These are phyloP conservation scores for Cyprinodon diabolis DNA, from an alignment of 2,797 vertebrate species.

Conservation along the genomic window DNA sequence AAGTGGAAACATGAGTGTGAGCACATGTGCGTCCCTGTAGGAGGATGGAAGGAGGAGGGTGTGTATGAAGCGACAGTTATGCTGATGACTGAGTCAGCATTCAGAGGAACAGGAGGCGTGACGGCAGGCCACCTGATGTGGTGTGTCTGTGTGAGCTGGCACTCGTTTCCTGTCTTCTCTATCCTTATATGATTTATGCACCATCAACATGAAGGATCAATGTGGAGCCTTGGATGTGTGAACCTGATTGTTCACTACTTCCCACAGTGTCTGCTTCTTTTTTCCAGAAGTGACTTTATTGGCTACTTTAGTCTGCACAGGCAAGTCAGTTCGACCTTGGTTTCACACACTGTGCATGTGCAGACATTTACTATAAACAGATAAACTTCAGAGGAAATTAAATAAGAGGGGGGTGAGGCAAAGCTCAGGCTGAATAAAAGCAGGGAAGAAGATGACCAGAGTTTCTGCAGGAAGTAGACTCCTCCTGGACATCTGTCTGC, in stretches of 20 bases:
- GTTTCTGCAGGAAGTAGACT: too few relatives aligned
- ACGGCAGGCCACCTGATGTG: neutral
- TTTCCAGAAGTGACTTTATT: neutral
- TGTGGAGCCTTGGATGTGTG: slow-evolving; percentile 12
- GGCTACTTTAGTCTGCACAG: neutral
- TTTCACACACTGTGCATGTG: neutral
- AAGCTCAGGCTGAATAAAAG: too few relatives aligned
- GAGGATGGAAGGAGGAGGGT: slow-evolving; percentile 14
- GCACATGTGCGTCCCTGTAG: neutral
- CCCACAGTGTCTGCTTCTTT: slow-evolving; percentile 6
- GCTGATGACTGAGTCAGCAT: slow-evolving; percentile 47
- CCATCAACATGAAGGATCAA: neutral
- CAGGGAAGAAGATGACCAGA: too few relatives aligned
- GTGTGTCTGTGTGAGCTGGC: slow-evolving; percentile 5
- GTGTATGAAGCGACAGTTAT: slow-evolving; percentile 34
- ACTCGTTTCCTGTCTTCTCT: slow-evolving; percentile 24
- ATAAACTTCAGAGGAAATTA: too few relatives aligned
- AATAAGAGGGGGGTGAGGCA: too few relatives aligned
- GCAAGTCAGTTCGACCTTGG: neutral
- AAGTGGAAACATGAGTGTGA: slow-evolving; percentile 11
- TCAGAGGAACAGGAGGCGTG: slow-evolving; percentile 31
- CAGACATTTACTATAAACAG: neutral
- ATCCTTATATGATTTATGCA: slow-evolving; percentile 38
- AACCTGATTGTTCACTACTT: slow-evolving; percentile 31
- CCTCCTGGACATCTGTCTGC: too few relatives aligned